Evolutionary conservation across 2,888 invertebrate species (phyloP).

Genomic region (Mactromeris polynyma): DNA sequence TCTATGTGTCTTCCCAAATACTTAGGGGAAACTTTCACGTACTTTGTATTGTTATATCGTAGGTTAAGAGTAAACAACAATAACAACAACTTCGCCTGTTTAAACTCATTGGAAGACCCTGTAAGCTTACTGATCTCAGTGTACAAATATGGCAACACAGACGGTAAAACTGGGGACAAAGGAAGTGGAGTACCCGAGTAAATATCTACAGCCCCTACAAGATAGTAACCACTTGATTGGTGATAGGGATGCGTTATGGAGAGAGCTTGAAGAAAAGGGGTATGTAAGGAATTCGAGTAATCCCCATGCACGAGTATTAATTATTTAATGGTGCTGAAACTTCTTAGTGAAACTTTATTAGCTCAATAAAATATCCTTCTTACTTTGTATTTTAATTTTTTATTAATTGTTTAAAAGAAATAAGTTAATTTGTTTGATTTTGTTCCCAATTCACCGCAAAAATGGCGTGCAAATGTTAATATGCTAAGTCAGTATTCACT

Average conservation of each 20-base stretch:
- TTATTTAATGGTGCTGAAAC: no score
- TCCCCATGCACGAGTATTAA: no score
- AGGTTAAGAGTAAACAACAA: not conserved
- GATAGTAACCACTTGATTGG: constrained; percentile 77
- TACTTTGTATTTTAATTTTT: no score
- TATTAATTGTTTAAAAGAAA: no score
- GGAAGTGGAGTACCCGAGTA: constrained; percentile 76
- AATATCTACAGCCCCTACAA: constrained; percentile 73
- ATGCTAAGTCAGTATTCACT: no score
- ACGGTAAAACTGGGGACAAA: constrained; percentile 75
- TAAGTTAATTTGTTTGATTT: no score
- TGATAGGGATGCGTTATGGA: constrained; percentile 72
- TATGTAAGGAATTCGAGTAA: constrained; percentile 26
- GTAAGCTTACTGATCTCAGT: not conserved
- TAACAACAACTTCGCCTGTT: not conserved
- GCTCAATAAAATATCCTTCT: no score
- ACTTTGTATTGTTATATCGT: not conserved
- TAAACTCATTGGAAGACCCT: not conserved
- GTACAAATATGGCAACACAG: constrained; percentile 32
- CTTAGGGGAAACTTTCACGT: no score
- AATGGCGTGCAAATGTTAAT: no score
- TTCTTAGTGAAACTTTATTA: no score
- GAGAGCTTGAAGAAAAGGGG: constrained; percentile 79
- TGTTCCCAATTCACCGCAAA: no score
- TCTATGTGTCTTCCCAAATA: no score